These are phyloP conservation scores for Galago senegalensis DNA, from an alignment of 2,797 vertebrate genomes.

Conservation along the genomic window DNA sequence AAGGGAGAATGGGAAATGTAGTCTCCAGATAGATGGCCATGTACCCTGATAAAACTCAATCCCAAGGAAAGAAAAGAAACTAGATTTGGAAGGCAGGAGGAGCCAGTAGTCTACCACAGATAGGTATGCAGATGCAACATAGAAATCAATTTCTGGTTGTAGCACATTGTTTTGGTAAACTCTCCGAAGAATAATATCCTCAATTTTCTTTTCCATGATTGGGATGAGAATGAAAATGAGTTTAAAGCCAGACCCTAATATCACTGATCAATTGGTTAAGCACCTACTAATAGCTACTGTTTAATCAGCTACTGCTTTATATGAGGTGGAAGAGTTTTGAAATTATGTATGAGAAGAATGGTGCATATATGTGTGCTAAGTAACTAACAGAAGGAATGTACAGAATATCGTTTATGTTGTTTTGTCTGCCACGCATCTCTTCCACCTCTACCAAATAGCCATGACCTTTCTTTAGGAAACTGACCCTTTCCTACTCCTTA, in stretches of 20 bases:
- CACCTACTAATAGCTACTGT: neutral
- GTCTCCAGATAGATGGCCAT: slow-evolving; percentile 54
- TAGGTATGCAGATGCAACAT: slow-evolving; percentile 52
- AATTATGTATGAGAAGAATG: neutral
- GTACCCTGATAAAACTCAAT: slow-evolving; percentile 56
- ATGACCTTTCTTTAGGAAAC: neutral
- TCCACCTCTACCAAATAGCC: neutral
- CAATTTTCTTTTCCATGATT: slow-evolving; percentile 33
- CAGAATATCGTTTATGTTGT: neutral
- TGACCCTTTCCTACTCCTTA: neutral
- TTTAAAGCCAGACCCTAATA: slow-evolving; percentile 7
- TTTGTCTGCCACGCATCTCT: neutral
- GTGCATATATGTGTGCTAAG: neutral
- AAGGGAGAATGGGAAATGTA: slow-evolving; percentile 61
- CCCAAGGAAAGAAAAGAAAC: slow-evolving; percentile 55
- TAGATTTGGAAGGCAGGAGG: slow-evolving; percentile 47
- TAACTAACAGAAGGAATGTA: neutral
- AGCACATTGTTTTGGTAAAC: neutral
- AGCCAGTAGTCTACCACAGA: slow-evolving; percentile 51
- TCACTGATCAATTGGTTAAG: neutral
- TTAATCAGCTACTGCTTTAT: neutral
- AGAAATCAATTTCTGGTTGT: slow-evolving; percentile 61
- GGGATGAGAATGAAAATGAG: slow-evolving; percentile 57
- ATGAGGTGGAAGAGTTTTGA: slow-evolving; percentile 22
- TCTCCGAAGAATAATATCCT: slow-evolving; percentile 48